Percentiles rank a stretch among this genome's conserved stretches.
Evolutionary conservation across 1,140 invertebrate genomes (phyloP).

Genomic region (Drosophila nikananu): DNA sequence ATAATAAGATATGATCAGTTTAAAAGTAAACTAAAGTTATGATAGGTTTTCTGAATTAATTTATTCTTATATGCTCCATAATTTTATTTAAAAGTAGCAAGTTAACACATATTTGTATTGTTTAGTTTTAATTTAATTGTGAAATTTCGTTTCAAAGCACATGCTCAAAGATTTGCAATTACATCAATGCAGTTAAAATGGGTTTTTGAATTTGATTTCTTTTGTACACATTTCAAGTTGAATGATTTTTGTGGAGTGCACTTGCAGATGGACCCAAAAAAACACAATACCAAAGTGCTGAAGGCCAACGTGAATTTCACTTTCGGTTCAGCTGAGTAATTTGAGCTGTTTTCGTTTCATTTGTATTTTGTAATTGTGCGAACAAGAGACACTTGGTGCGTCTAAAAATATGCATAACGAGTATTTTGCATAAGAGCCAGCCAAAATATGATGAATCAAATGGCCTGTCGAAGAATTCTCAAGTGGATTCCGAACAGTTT

Average conservation of each 20-base stretch:
- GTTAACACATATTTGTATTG: neutral
- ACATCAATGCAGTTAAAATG: constrained; percentile 13
- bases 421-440: constrained; percentile 20
- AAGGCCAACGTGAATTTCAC: constrained; percentile 60
- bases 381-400: constrained; percentile 49
- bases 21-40: neutral
- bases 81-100: neutral
- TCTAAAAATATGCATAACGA: constrained; percentile 43
- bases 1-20: too few species aligned
- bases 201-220: constrained; percentile 30
- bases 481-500: constrained; percentile 33
- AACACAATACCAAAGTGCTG: constrained; percentile 23
- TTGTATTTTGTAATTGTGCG: constrained; percentile 51
- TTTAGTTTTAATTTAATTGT: neutral
- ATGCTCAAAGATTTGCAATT: constrained; percentile 7
- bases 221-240: constrained; percentile 45
- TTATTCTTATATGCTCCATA: neutral
- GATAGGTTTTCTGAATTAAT: neutral
- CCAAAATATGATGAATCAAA: constrained; percentile 26
- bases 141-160: neutral
- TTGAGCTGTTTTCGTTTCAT: constrained; percentile 38
- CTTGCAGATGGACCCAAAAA: constrained; percentile 28
- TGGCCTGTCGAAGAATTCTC: constrained; percentile 26
- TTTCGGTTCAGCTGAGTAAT: constrained; percentile 50
- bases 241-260: constrained; percentile 50